These are phyloP conservation scores for Drosophila suboccidentalis DNA, from an alignment of 2,888 invertebrate species.

Conservation along the genomic window DNA sequence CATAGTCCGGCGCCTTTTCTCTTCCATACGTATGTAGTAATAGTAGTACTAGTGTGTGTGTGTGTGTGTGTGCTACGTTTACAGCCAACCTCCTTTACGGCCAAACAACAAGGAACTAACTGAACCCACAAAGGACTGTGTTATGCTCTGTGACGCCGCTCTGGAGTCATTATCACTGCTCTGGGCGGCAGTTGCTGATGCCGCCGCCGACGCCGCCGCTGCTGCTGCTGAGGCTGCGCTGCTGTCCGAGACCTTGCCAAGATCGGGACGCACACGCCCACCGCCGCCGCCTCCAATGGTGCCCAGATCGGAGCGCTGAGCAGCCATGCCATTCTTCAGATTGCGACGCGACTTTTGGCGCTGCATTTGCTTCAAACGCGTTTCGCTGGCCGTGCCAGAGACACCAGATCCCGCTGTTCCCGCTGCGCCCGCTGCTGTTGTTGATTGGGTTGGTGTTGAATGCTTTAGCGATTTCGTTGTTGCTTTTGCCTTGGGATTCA, in stretches of 20 bases:
- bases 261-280: conserved; percentile 76
- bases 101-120: conserved; percentile 93
- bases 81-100: conserved; percentile 93
- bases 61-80: conserved; percentile 66
- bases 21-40: conserved; percentile 6
- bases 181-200: not conserved
- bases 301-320: conserved; percentile 88
- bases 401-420: conserved; percentile 61
- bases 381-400: conserved; percentile 74
- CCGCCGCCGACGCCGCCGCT: conserved; percentile 70
- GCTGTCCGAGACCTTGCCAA: conserved; percentile 74
- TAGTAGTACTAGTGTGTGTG: conserved; percentile 6
- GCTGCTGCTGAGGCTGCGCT: conserved; percentile 14
- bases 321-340: conserved; percentile 86
- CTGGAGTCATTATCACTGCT: conserved; percentile 63
- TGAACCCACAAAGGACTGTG: conserved; percentile 89
- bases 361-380: conserved; percentile 86
- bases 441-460: conserved; percentile 10
- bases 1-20: conserved; percentile 28
- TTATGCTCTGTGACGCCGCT: conserved; percentile 79
- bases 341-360: conserved; percentile 86
- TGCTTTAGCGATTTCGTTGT: conserved; percentile 30
- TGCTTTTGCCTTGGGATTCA: conserved; percentile 49
- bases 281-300: conserved; percentile 86
- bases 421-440: conserved; percentile 19